Percentiles rank a stretch among this genome's conserved stretches.
phyloP scores from a whole-genome alignment of 2,113 vertebrate genomes.

The Anolis carolinensis region DNA sequence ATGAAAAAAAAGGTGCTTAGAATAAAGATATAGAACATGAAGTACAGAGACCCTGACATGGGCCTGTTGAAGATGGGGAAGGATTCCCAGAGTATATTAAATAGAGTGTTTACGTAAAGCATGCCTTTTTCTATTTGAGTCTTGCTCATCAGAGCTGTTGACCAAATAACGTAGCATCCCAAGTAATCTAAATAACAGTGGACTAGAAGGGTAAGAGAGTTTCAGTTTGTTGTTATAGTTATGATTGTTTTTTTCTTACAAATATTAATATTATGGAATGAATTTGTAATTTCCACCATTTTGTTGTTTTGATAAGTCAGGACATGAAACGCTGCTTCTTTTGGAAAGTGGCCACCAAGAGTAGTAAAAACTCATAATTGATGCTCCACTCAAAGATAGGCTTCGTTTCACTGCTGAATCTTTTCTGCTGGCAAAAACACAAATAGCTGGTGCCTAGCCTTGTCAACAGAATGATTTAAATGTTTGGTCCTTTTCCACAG shows the following conservation, averaged over 20 bases:
- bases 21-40: too few species aligned
- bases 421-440: conserved; percentile 35
- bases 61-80: too few species aligned
- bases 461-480: conserved; percentile 24
- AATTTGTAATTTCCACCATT: conserved; percentile 4
- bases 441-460: conserved; percentile 22
- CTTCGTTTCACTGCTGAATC: conserved; percentile 39
- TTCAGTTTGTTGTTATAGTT: not conserved
- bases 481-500: conserved; percentile 52
- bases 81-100: conserved; percentile 29
- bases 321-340: not conserved
- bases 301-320: not conserved
- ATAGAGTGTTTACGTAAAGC: conserved; percentile 25
- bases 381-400: conserved; percentile 25
- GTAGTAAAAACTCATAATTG: not conserved
- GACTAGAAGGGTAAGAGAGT: not conserved
- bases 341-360: not conserved
- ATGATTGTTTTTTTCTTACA: not conserved
- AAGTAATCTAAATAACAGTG: not conserved
- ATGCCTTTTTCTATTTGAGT: not conserved
- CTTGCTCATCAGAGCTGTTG: not conserved
- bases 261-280: not conserved
- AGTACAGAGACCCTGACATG: too few species aligned
- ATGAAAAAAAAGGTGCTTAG: too few species aligned
- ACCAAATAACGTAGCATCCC: not conserved